A percentile compares a stretch with the other conserved stretches of the same genome.
These are phyloP conservation scores for Limnephilus auricula DNA, from an alignment of 2,888 invertebrate species.

Conservation along the genomic window DNA sequence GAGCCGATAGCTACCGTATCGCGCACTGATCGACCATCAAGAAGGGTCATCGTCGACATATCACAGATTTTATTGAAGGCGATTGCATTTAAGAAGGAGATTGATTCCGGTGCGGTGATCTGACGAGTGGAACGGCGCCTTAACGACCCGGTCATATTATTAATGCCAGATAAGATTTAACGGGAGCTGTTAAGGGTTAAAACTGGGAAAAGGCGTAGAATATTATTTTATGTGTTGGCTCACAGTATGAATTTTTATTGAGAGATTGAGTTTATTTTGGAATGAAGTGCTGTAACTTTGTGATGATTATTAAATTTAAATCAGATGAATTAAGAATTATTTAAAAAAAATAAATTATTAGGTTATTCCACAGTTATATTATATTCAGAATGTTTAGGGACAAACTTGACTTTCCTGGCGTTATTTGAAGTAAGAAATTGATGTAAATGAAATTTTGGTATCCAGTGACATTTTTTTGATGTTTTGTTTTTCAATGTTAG, in stretches of 20 bases:
- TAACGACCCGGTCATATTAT: constrained; percentile 29
- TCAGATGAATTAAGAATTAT: too few species aligned
- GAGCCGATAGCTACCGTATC: not conserved
- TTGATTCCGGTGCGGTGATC: constrained; percentile 12
- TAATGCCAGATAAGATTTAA: not conserved
- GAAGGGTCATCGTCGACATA: not conserved
- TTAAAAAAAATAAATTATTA: too few species aligned
- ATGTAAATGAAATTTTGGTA: too few species aligned
- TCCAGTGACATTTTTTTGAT: too few species aligned
- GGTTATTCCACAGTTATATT: too few species aligned
- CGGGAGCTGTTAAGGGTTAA: not conserved
- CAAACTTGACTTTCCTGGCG: too few species aligned
- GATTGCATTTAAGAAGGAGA: constrained; percentile 32
- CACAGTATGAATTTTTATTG: not conserved
- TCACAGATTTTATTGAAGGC: not conserved
- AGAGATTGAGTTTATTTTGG: not conserved
- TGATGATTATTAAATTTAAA: not conserved
- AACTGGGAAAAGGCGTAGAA: not conserved
- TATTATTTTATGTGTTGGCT: not conserved
- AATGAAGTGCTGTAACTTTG: too few species aligned
- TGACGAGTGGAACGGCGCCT: not conserved
- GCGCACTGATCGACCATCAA: not conserved
- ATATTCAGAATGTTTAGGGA: too few species aligned
- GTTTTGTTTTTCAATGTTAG: too few species aligned
- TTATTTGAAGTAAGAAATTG: too few species aligned